Percentiles rank a stretch among this genome's conserved stretches.
These are phyloP conservation scores for Prionchulus punctatus DNA, from an alignment of 2,888 invertebrate species.

Conservation along the genomic window DNA sequence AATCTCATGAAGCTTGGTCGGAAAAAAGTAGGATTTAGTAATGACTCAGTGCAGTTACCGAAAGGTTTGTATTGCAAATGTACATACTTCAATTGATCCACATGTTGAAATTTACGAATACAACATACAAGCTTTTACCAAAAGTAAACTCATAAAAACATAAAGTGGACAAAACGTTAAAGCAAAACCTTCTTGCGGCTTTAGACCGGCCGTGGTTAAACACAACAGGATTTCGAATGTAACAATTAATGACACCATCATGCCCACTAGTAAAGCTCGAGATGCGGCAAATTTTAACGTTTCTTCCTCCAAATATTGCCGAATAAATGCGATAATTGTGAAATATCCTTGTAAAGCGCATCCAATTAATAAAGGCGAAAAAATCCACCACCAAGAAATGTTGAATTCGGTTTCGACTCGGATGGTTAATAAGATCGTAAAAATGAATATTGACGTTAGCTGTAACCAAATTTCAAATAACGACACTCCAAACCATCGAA, in stretches of 20 bases:
- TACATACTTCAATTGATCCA: too few species aligned
- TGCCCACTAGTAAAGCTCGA: neutral
- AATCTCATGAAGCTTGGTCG: too few species aligned
- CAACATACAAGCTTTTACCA: constrained; percentile 4
- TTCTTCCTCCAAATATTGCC: constrained; percentile 62
- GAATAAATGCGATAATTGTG: constrained; percentile 78
- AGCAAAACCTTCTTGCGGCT: neutral
- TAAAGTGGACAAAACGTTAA: neutral
- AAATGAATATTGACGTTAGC: constrained; percentile 60
- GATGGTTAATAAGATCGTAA: constrained; percentile 62
- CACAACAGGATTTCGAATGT: constrained; percentile 18
- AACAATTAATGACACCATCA: constrained; percentile 16
- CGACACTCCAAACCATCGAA: constrained; percentile 81
- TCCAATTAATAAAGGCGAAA: constrained; percentile 74
- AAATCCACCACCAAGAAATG: constrained; percentile 69
- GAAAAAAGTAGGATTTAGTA: too few species aligned
- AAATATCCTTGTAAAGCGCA: constrained; percentile 86
- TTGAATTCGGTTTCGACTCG: constrained; percentile 49
- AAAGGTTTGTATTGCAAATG: too few species aligned
- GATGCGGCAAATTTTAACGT: constrained; percentile 14
- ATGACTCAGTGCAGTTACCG: too few species aligned
- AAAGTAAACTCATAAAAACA: neutral
- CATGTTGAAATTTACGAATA: neutral
- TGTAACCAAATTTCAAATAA: constrained; percentile 88
- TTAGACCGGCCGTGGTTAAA: neutral